Conservation (phyloP, 2,888 invertebrate genomes). For the Carterocephalus palaemon region DNA sequence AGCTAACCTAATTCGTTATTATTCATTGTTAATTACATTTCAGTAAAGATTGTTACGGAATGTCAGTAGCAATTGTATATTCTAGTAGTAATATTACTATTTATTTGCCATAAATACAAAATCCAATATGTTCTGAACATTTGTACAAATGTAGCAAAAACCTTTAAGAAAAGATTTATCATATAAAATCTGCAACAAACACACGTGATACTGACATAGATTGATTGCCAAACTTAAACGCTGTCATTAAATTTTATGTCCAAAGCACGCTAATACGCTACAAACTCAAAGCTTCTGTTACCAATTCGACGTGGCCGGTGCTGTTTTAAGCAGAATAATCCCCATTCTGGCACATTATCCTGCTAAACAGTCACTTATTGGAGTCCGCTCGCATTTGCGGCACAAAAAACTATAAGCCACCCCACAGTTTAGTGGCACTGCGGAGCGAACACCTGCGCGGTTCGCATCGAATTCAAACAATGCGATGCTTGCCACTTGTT, state of each 20-base stretch:
- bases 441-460: slow-evolving; percentile 67
- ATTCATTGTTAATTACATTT: too few species aligned
- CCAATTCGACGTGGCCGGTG: neutral
- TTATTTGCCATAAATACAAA: too few species aligned
- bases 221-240: too few species aligned
- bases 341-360: slow-evolving; percentile 15
- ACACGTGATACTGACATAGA: too few species aligned
- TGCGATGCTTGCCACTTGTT: slow-evolving; percentile 52
- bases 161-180: too few species aligned
- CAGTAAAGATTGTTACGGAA: too few species aligned
- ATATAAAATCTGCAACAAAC: too few species aligned
- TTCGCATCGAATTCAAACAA: slow-evolving; percentile 65
- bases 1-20: too few species aligned
- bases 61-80: too few species aligned
- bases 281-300: neutral
- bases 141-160: too few species aligned
- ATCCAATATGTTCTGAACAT: too few species aligned
- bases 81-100: too few species aligned
- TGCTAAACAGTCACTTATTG: slow-evolving; percentile 68
- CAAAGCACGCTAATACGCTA: neutral
- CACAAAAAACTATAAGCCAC: slow-evolving; percentile 60
- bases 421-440: slow-evolving; percentile 46
- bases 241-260: neutral
- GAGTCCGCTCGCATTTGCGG: slow-evolving; percentile 63
- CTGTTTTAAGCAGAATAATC: slow-evolving; percentile 14